phyloP scores from a whole-genome alignment of 2,113 vertebrate species.

The Tautogolabrus adspersus region DNA sequence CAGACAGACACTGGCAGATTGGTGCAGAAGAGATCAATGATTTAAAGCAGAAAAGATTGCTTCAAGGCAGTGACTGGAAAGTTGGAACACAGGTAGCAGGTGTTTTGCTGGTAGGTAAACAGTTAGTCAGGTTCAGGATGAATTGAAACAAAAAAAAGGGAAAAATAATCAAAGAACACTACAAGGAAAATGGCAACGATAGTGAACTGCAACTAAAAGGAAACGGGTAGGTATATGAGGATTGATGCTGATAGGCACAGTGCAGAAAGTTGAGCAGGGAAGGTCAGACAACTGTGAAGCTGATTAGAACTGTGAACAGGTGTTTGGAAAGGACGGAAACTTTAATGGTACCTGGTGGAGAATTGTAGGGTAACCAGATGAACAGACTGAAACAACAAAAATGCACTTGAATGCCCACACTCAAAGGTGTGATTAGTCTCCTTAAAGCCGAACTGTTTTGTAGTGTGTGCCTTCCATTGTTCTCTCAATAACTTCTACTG shows the following conservation, averaged over 20 bases:
- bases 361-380: no score
- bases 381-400: not conserved
- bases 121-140: not conserved
- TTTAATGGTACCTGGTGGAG: not conserved
- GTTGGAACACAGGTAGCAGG: not conserved
- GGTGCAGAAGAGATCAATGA: not conserved
- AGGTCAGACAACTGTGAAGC: not conserved
- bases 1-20: not conserved
- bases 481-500: no score
- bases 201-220: not conserved
- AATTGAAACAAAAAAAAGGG: not conserved
- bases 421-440: no score
- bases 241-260: not conserved
- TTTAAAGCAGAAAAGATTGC: not conserved
- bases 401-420: no score
- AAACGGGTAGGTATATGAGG: not conserved
- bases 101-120: not conserved
- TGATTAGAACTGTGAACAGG: not conserved
- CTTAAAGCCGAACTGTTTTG: no score
- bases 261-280: not conserved
- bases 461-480: no score
- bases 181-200: not conserved
- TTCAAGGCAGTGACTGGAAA: not conserved
- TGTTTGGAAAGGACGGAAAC: not conserved
- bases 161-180: not conserved